Evolutionary conservation across 2,888 invertebrate genomes (phyloP).

Genomic region (Atherix ibis): DNA sequence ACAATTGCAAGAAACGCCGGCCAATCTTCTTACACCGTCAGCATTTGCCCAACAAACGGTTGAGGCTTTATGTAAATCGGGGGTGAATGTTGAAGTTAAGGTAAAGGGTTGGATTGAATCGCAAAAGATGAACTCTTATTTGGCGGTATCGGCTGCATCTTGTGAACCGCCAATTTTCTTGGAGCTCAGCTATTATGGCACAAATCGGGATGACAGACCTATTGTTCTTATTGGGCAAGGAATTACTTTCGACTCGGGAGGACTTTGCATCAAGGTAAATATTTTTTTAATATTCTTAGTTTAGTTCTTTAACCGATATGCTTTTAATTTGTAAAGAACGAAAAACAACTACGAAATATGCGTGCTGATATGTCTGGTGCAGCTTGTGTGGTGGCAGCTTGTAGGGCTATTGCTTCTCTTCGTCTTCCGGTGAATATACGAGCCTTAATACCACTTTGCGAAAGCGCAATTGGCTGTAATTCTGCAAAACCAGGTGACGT

Average conservation of each 20-base stretch:
- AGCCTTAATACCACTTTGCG: slow-evolving; percentile 59
- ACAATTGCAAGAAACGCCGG: slow-evolving; percentile 62
- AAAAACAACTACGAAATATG: slow-evolving; percentile 35
- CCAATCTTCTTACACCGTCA: slow-evolving; percentile 65
- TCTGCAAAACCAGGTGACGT: slow-evolving; percentile 72
- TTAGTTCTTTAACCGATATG: neutral
- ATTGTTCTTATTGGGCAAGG: slow-evolving; percentile 58
- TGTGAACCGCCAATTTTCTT: slow-evolving; percentile 63
- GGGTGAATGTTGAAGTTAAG: slow-evolving; percentile 24
- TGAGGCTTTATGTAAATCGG: slow-evolving; percentile 19
- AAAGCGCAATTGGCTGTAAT: slow-evolving; percentile 62
- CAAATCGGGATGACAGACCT: slow-evolving; percentile 42
- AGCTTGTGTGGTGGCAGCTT: slow-evolving; percentile 56
- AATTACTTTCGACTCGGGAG: slow-evolving; percentile 54
- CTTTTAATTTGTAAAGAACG: neutral
- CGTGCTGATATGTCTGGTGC: slow-evolving; percentile 77
- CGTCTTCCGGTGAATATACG: slow-evolving; percentile 55
- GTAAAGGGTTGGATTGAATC: slow-evolving; percentile 53
- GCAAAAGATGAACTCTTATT: slow-evolving; percentile 64
- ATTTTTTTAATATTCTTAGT: neutral
- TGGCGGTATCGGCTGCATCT: slow-evolving; percentile 61
- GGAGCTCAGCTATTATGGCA: slow-evolving; percentile 57
- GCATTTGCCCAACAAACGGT: slow-evolving; percentile 53
- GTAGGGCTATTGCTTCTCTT: slow-evolving; percentile 51
- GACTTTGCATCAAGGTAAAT: slow-evolving; percentile 46